These are phyloP conservation scores for Rhynchotus rufescens DNA, from an alignment of 2,797 vertebrate species.

Conservation along the genomic window DNA sequence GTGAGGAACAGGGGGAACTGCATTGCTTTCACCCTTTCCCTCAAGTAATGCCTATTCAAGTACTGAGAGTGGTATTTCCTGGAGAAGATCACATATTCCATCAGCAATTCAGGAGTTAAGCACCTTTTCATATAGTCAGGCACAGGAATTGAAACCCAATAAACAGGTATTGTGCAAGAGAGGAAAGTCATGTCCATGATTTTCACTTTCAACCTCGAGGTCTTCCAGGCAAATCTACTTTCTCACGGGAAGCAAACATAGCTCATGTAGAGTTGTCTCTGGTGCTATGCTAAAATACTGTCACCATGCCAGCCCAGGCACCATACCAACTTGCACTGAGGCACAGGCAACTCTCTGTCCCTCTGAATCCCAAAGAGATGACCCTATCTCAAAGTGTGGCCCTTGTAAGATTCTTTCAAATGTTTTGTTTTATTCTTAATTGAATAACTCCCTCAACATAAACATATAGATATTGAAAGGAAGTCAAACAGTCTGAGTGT, in stretches of 20 bases:
- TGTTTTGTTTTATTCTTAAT: constrained; percentile 44
- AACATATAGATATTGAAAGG: constrained; percentile 49
- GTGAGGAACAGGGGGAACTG: accelerated
- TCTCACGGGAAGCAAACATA: constrained; percentile 70
- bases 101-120: constrained; percentile 22
- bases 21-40: neutral
- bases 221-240: constrained; percentile 52
- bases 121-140: neutral
- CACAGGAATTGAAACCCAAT: neutral
- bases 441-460: constrained; percentile 27
- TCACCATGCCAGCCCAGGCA: constrained; percentile 56
- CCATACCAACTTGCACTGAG: constrained; percentile 16
- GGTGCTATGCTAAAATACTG: constrained; percentile 62
- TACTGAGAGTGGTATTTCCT: neutral
- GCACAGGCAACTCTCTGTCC: constrained; percentile 4
- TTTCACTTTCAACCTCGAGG: constrained; percentile 50
- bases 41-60: neutral
- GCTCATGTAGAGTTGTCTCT: neutral
- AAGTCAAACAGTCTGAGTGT: constrained; percentile 36
- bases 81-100: neutral
- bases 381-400: constrained; percentile 9
- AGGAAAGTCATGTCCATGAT: neutral
- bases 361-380: constrained; percentile 18
- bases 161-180: constrained; percentile 1
- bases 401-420: constrained; percentile 27